Evolutionary conservation across 2,113 vertebrate species (phyloP).

Genomic region (Coryphaenoides rupestris): DNA sequence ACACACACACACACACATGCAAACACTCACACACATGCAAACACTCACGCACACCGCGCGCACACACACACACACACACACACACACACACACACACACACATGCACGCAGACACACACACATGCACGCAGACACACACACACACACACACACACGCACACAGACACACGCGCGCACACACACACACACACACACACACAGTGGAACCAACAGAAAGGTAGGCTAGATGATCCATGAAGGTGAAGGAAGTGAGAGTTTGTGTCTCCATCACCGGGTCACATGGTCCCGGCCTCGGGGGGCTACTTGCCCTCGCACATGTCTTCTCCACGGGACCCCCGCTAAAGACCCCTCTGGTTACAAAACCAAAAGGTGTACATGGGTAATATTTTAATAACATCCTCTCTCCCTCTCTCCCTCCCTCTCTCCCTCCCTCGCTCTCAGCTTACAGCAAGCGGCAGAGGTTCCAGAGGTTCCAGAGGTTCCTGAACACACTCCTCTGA

Average conservation of each 20-base stretch:
- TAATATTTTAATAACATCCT: slow-evolving; percentile 55
- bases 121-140: no score
- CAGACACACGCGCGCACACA: no score
- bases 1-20: neutral
- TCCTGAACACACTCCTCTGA: slow-evolving; percentile 36
- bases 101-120: no score
- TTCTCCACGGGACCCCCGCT: no score
- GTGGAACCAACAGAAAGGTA: slow-evolving; percentile 14
- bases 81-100: no score
- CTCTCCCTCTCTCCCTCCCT: slow-evolving; percentile 30
- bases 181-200: neutral
- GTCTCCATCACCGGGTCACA: slow-evolving; percentile 52
- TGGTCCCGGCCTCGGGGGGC: slow-evolving; percentile 48
- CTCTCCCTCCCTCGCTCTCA: slow-evolving; percentile 20
- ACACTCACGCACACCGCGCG: no score
- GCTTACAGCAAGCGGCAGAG: slow-evolving; percentile 25
- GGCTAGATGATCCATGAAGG: slow-evolving; percentile 60
- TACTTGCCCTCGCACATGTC: slow-evolving; percentile 26
- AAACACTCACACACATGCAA: neutral
- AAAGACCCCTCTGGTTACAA: slow-evolving; percentile 49
- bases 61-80: no score
- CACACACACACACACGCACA: no score
- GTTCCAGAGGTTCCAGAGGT: slow-evolving; percentile 41
- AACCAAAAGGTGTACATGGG: slow-evolving; percentile 43
- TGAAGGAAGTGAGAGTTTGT: slow-evolving; percentile 53